Evolutionary conservation across 2,113 vertebrate species (phyloP).

Genomic region (Psettodes erumei): DNA sequence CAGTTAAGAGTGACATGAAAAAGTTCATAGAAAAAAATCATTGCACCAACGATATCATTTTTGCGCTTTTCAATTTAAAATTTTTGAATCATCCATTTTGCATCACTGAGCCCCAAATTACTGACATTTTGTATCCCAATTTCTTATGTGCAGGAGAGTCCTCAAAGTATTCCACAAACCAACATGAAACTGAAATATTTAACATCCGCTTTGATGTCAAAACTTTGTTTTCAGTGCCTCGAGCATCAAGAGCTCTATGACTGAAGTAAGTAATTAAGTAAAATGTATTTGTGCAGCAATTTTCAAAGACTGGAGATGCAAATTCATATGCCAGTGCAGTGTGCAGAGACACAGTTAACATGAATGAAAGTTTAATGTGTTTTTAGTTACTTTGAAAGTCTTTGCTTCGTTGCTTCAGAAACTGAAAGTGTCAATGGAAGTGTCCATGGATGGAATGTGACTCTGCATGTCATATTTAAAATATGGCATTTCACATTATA

Average conservation of each 20-base stretch:
- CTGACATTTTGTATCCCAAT: background rate
- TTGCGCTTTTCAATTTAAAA: background rate
- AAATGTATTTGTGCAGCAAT: too few species aligned
- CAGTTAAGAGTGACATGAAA: background rate
- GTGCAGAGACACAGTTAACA: background rate
- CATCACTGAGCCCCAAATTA: background rate
- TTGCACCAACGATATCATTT: background rate
- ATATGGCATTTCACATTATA: background rate
- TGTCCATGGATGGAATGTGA: background rate
- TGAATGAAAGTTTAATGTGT: conserved; percentile 11
- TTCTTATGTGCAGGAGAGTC: background rate
- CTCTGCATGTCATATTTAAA: background rate
- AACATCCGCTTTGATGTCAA: conserved; percentile 7
- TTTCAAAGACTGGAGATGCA: too few species aligned
- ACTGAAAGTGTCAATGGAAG: too few species aligned
- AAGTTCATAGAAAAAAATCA: background rate
- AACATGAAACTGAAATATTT: conserved; percentile 17
- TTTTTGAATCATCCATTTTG: background rate
- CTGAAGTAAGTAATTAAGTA: background rate
- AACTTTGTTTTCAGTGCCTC: background rate
- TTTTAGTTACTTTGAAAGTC: too few species aligned
- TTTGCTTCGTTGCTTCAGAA: too few species aligned
- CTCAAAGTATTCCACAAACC: background rate
- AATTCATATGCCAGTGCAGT: background rate
- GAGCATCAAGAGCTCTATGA: background rate